Percentiles rank a stretch among this genome's conserved stretches.
These are phyloP conservation scores for Laticauda laticaudata DNA, from an alignment of 2,113 vertebrate species.

Conservation along the genomic window DNA sequence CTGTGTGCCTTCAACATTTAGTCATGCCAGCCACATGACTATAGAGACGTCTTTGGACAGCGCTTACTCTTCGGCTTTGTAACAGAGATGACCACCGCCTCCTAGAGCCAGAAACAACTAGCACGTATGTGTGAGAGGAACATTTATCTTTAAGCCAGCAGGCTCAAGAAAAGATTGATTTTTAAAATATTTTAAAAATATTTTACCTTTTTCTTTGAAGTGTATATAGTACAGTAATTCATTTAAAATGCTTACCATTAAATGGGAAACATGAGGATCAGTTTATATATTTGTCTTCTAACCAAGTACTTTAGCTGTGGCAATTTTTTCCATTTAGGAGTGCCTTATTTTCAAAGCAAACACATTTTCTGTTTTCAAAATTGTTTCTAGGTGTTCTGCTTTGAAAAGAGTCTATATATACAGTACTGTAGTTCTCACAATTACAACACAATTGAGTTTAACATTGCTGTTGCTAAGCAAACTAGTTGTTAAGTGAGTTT, in stretches of 20 bases:
- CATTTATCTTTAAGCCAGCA: too few species aligned
- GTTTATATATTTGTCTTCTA: neutral
- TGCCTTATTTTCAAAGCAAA: neutral
- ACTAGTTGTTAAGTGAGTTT: neutral
- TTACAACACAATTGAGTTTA: neutral
- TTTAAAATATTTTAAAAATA: too few species aligned
- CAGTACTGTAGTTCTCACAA: conserved; percentile 21
- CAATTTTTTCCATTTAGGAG: neutral
- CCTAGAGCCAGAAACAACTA: too few species aligned
- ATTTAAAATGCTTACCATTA: neutral
- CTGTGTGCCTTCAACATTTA: too few species aligned
- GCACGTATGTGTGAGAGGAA: too few species aligned
- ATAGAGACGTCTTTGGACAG: too few species aligned
- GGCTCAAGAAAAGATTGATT: too few species aligned
- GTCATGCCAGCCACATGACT: too few species aligned
- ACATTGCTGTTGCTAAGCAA: neutral
- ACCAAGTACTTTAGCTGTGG: neutral
- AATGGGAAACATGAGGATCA: neutral
- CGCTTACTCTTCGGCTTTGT: too few species aligned
- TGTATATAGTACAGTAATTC: neutral
- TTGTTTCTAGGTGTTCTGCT: neutral
- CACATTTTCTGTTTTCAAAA: neutral
- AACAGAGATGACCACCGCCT: too few species aligned
- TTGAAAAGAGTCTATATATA: conserved; percentile 43
- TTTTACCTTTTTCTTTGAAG: neutral